A percentile compares a stretch with the other conserved stretches of the same genome.
Conservation (phyloP, 2,888 invertebrate species). For the Erynnis tages region DNA sequence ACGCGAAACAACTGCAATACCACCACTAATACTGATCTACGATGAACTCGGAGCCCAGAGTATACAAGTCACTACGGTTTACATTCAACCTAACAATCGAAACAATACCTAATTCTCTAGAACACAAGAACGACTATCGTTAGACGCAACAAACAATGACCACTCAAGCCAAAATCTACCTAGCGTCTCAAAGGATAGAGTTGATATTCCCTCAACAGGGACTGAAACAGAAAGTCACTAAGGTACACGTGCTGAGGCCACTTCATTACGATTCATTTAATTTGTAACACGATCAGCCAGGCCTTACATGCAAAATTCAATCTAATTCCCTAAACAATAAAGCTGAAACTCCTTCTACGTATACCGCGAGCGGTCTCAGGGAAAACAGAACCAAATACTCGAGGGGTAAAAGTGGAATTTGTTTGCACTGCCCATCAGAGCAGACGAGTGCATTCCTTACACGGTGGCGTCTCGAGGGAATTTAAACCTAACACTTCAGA, state of each 20-base stretch:
- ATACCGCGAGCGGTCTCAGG: not conserved
- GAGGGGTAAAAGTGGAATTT: slow-evolving; percentile 3
- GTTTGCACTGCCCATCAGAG: slow-evolving; percentile 5
- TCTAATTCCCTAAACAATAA: not conserved
- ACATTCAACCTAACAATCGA: not conserved
- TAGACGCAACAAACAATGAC: not conserved
- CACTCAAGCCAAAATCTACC: not conserved
- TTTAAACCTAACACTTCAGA: slow-evolving; percentile 17
- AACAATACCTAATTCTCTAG: not conserved
- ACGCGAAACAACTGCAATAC: slow-evolving; percentile 16
- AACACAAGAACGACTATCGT: not conserved
- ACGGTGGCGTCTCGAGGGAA: slow-evolving; percentile 5
- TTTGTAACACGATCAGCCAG: slow-evolving; percentile 36
- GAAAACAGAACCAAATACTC: slow-evolving; percentile 4
- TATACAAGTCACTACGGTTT: slow-evolving; percentile 9
- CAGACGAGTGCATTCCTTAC: slow-evolving; percentile 14
- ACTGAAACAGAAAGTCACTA: not conserved
- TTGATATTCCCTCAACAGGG: not conserved
- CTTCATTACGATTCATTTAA: slow-evolving; percentile 45
- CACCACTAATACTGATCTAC: slow-evolving; percentile 23
- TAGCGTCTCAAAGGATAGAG: not conserved
- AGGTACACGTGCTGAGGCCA: slow-evolving; percentile 27
- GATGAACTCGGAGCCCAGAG: not conserved
- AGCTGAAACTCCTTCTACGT: not conserved
- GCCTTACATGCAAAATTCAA: slow-evolving; percentile 5